A percentile compares a stretch with the other conserved stretches of the same genome.
phyloP scores from a whole-genome alignment of 2,888 invertebrate species.

The Cosmorhoe ocellata region DNA sequence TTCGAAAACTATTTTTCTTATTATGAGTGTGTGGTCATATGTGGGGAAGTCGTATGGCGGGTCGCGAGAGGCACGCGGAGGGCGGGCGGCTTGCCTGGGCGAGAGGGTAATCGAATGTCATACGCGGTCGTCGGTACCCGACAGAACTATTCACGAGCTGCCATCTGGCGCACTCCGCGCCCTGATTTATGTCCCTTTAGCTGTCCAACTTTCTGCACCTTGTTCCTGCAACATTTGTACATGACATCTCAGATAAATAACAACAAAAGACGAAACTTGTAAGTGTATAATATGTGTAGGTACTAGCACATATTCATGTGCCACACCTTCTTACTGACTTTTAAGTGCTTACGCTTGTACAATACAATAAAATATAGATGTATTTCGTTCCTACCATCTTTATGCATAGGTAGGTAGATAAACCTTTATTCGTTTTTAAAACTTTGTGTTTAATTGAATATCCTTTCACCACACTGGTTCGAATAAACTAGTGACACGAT shows the following conservation, averaged over 20 bases:
- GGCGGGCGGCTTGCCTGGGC: too few species aligned
- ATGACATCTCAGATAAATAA: slow-evolving; percentile 72
- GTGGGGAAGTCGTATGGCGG: slow-evolving; percentile 21
- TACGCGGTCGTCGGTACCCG: slow-evolving; percentile 67
- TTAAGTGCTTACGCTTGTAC: too few species aligned
- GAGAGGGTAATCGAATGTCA: slow-evolving; percentile 73
- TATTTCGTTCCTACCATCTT: too few species aligned
- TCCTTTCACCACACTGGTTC: too few species aligned
- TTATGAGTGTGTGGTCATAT: slow-evolving; percentile 24
- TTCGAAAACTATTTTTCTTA: too few species aligned
- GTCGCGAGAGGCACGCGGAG: slow-evolving; percentile 10
- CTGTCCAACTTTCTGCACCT: slow-evolving; percentile 78
- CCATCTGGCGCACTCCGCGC: slow-evolving; percentile 60
- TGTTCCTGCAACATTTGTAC: slow-evolving; percentile 74
- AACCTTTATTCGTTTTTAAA: too few species aligned
- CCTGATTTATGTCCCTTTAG: slow-evolving; percentile 72
- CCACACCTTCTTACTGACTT: too few species aligned
- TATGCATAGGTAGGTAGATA: too few species aligned
- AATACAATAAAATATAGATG: too few species aligned
- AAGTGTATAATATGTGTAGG: slow-evolving; percentile 1
- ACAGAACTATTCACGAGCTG: slow-evolving; percentile 67
- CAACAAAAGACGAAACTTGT: slow-evolving; percentile 47
- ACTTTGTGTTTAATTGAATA: too few species aligned
- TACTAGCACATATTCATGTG: neutral
- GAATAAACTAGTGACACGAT: too few species aligned